Evolutionary conservation across 64 coral and sea anemone genomes (phyloP).

Genomic region (Dendronephthya gigantea): DNA sequence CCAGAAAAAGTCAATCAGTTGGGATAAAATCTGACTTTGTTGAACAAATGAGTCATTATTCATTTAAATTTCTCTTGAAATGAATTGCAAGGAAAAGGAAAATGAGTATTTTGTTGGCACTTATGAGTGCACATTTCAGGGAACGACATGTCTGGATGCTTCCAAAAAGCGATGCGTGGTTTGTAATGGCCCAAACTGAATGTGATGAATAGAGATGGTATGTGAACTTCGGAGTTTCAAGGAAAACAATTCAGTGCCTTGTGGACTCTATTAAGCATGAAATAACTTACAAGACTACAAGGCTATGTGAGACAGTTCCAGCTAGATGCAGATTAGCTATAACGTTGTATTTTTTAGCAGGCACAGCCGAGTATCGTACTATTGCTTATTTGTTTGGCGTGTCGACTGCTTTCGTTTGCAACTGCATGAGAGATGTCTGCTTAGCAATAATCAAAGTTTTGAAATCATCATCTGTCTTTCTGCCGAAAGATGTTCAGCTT

Average conservation of each 20-base stretch:
- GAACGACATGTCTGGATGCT: not conserved
- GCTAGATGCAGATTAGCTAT: not conserved
- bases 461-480: not conserved
- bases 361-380: not conserved
- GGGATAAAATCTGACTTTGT: no score
- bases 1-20: no score
- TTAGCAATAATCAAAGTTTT: not conserved
- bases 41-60: no score
- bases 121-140: not conserved
- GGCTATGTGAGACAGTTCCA: not conserved
- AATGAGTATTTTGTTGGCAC: no score
- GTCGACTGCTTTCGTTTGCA: not conserved
- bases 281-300: not conserved
- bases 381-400: not conserved
- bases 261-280: not conserved
- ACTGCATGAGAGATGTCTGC: not conserved
- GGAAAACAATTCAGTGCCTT: not conserved
- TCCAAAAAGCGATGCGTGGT: not conserved
- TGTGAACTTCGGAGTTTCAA: constrained; percentile 2
- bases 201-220: not conserved
- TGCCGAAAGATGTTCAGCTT: not conserved
- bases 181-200: not conserved
- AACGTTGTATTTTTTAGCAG: not conserved
- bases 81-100: no score
- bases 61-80: no score